Percentiles rank a stretch among this genome's conserved stretches.
These are phyloP conservation scores for Lycocerus yunnanus DNA, from an alignment of 2,888 invertebrate genomes.

Conservation along the genomic window DNA sequence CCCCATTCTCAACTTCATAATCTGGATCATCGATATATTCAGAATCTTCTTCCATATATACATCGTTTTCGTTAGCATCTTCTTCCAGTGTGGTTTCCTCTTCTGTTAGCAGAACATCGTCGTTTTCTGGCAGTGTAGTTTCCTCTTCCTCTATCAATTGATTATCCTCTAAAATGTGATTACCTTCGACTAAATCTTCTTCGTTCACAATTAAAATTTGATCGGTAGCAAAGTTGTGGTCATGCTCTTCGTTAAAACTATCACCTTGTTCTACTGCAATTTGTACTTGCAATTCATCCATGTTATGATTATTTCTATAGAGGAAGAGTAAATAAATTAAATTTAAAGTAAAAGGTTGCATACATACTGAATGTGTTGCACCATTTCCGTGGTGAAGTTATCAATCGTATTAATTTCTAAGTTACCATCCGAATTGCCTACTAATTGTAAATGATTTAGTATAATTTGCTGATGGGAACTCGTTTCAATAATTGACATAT, in stretches of 20 bases:
- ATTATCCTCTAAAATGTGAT: background rate
- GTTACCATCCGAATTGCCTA: slow-evolving; percentile 41
- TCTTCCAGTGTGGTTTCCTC: background rate
- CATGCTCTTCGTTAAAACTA: slow-evolving; percentile 22
- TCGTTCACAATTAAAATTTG: background rate
- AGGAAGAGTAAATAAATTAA: background rate
- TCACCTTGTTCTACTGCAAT: slow-evolving; percentile 11
- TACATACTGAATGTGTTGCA: slow-evolving; percentile 5
- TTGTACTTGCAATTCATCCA: slow-evolving; percentile 9
- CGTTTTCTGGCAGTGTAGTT: background rate
- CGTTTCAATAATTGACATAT: slow-evolving; percentile 15
- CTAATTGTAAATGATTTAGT: slow-evolving; percentile 3
- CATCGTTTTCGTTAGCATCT: slow-evolving; percentile 19
- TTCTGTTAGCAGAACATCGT: background rate
- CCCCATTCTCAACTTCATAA: slow-evolving; percentile 4
- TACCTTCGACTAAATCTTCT: background rate
- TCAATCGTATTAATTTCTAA: slow-evolving; percentile 38
- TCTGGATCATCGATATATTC: slow-evolving; percentile 21
- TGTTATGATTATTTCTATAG: background rate
- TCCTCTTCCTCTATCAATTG: slow-evolving; percentile 11
- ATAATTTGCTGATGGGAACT: slow-evolving; percentile 4
- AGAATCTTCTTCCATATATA: slow-evolving; percentile 26
- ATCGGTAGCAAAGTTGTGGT: background rate
- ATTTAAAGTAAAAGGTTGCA: background rate
- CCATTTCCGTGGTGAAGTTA: slow-evolving; percentile 4